Evolutionary conservation across 1,140 invertebrate species (phyloP).

Genomic region (Drosophila sechellia): DNA sequence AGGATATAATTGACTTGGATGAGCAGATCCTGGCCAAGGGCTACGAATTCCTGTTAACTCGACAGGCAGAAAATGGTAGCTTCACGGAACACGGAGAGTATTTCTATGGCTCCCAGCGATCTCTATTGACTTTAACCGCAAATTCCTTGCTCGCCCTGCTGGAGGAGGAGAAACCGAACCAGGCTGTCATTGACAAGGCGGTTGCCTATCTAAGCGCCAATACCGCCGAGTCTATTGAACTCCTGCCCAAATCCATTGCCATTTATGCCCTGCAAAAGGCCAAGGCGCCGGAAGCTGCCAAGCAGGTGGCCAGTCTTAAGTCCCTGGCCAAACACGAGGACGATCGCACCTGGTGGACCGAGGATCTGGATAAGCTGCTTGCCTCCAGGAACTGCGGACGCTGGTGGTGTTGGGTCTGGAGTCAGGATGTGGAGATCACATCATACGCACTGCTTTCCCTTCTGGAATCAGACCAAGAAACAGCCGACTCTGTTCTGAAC

Average conservation of each 20-base stretch:
- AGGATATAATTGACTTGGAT: conserved; percentile 92
- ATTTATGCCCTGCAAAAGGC: conserved; percentile 91
- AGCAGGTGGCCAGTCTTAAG: conserved; percentile 56
- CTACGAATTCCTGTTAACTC: conserved; percentile 91
- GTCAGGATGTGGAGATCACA: conserved; percentile 90
- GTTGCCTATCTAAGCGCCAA: conserved; percentile 84
- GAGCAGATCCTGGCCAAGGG: conserved; percentile 89
- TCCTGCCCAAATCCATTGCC: conserved; percentile 91
- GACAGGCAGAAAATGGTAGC: conserved; percentile 93
- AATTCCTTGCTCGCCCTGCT: conserved; percentile 92
- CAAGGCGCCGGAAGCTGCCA: conserved; percentile 85
- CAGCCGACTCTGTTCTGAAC: conserved; percentile 81
- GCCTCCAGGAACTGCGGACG: conserved; percentile 88
- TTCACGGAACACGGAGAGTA: conserved; percentile 92
- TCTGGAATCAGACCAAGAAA: conserved; percentile 85
- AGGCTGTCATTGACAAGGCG: conserved; percentile 83
- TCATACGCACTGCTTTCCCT: conserved; percentile 90
- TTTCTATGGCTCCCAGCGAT: conserved; percentile 88
- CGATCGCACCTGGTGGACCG: conserved; percentile 84
- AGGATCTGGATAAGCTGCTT: conserved; percentile 89
- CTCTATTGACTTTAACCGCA: conserved; percentile 88
- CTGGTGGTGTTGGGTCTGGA: conserved; percentile 86
- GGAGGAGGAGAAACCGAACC: conserved; percentile 86
- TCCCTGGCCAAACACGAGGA: conserved; percentile 63
- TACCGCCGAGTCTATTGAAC: conserved; percentile 85